These are phyloP conservation scores for Diachasmimorpha longicaudata DNA, from an alignment of 1,140 invertebrate species.

Conservation along the genomic window DNA sequence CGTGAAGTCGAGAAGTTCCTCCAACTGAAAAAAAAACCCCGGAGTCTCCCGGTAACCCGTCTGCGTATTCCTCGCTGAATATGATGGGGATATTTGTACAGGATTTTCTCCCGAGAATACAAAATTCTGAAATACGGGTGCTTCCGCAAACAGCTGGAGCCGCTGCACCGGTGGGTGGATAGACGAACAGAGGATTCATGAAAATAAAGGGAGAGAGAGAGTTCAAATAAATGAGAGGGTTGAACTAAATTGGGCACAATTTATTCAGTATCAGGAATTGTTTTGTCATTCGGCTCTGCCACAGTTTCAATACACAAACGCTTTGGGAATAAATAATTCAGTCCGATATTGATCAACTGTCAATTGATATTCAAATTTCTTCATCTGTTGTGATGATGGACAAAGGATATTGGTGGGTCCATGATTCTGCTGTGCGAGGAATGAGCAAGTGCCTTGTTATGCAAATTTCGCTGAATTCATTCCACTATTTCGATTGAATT, in stretches of 20 bases:
- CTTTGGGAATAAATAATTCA: not conserved
- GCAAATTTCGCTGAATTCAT: too few species aligned
- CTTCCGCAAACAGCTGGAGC: not conserved
- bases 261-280: not conserved
- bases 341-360: not conserved
- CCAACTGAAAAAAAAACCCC: not conserved
- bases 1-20: too few species aligned
- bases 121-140: not conserved
- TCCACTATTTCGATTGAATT: too few species aligned
- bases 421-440: too few species aligned
- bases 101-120: not conserved
- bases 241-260: not conserved
- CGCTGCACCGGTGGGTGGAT: not conserved
- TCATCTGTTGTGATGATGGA: not conserved
- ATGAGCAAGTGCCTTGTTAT: too few species aligned
- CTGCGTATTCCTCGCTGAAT: not conserved
- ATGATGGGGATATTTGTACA: constrained; percentile 3
- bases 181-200: not conserved
- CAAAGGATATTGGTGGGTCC: too few species aligned
- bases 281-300: not conserved
- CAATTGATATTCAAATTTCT: not conserved
- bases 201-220: not conserved
- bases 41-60: not conserved
- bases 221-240: not conserved
- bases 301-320: not conserved